These are phyloP conservation scores for Meiosimyza decipiens DNA, from an alignment of 2,888 invertebrate species.

Conservation along the genomic window DNA sequence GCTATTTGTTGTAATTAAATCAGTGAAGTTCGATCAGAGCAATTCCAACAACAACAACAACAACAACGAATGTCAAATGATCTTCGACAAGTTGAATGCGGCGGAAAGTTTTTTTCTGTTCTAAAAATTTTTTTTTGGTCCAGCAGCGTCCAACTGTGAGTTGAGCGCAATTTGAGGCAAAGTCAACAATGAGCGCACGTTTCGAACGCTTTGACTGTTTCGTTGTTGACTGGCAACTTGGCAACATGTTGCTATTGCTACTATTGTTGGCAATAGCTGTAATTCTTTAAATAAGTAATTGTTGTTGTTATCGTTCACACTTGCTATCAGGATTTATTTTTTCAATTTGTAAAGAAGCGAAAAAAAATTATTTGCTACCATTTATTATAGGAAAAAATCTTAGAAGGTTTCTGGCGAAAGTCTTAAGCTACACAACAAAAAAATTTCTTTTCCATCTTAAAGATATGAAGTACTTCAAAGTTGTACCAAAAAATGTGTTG, in stretches of 20 bases:
- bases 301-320: no score
- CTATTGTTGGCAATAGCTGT: slow-evolving; percentile 2
- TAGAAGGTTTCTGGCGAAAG: no score
- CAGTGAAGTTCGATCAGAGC: slow-evolving; percentile 43
- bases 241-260: slow-evolving; percentile 14
- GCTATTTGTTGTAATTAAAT: slow-evolving; percentile 62
- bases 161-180: neutral
- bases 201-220: slow-evolving; percentile 7
- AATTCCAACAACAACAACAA: slow-evolving; percentile 19
- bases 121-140: slow-evolving; percentile 2
- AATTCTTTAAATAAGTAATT: neutral
- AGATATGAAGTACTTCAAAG: no score
- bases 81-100: slow-evolving; percentile 21
- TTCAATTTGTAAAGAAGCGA: no score
- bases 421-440: no score
- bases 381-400: no score
- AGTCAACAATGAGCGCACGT: slow-evolving; percentile 6
- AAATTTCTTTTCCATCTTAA: no score
- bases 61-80: slow-evolving; percentile 36
- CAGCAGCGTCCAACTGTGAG: slow-evolving; percentile 6
- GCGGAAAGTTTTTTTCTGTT: no score
- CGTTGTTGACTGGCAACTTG: slow-evolving; percentile 1
- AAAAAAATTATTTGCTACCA: no score
- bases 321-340: no score
- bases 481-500: no score